These are phyloP conservation scores for Falcaria lacertinaria DNA, from an alignment of 2,888 invertebrate genomes.

Conservation along the genomic window DNA sequence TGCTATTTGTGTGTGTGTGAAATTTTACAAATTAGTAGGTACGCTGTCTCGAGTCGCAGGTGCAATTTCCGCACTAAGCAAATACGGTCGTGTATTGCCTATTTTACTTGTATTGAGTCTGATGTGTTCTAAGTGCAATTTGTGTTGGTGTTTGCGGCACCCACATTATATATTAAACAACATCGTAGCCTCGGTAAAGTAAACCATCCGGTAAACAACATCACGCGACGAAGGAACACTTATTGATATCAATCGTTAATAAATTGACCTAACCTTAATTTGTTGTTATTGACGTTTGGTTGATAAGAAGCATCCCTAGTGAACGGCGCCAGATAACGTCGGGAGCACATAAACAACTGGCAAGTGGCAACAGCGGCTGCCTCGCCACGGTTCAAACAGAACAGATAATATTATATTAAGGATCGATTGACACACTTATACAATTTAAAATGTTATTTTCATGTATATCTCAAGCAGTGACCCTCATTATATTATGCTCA, in stretches of 20 bases:
- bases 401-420: conserved; percentile 20
- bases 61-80: no score
- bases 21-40: no score
- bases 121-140: no score
- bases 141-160: no score
- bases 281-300: conserved; percentile 45
- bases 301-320: conserved; percentile 23
- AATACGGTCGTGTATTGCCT: no score
- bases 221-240: conserved; percentile 8
- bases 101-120: no score
- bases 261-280: conserved; percentile 51
- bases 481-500: no score
- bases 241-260: conserved; percentile 34
- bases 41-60: no score
- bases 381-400: conserved; percentile 10
- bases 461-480: conserved; percentile 23
- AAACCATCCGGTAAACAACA: background rate
- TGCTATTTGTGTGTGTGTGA: no score
- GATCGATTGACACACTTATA: conserved; percentile 34
- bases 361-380: conserved; percentile 15
- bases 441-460: conserved; percentile 23
- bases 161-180: no score
- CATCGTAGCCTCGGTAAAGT: background rate
- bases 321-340: conserved; percentile 18
- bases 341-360: conserved; percentile 23